Conservation (phyloP, 2,888 invertebrate species). For the Synanthedon myopaeformis region DNA sequence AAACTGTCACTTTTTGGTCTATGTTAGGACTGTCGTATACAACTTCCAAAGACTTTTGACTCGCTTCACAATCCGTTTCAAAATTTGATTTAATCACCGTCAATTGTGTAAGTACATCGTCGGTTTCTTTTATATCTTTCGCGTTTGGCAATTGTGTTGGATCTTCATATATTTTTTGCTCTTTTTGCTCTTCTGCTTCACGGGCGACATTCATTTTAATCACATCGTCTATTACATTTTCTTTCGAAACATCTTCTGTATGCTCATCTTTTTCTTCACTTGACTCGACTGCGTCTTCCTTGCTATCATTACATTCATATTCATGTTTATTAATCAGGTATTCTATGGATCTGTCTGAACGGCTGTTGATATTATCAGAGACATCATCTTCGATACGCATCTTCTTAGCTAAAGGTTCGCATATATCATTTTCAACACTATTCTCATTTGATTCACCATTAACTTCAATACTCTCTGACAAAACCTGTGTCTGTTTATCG, state of each 20-base stretch:
- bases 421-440: background rate
- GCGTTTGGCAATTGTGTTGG: background rate
- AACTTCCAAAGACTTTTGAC: conserved; percentile 38
- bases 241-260: conserved; percentile 3
- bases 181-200: conserved; percentile 1
- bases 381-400: conserved; percentile 23
- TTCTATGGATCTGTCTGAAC: conserved; percentile 32
- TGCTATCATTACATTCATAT: conserved; percentile 23
- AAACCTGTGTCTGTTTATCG: background rate
- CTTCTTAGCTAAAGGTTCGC: conserved; percentile 38
- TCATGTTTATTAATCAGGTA: conserved; percentile 11
- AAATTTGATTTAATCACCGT: conserved; percentile 25
- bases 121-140: conserved; percentile 1
- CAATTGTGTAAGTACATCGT: conserved; percentile 36
- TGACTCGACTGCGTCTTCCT: conserved; percentile 5
- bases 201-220: background rate
- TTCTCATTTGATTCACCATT: background rate
- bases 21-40: conserved; percentile 36
- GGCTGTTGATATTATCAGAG: conserved; percentile 44
- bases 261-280: conserved; percentile 4
- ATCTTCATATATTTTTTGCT: background rate
- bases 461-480: background rate
- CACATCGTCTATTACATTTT: background rate
- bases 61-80: conserved; percentile 29
- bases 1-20: conserved; percentile 19